These are phyloP conservation scores for Alectura lathami DNA, from an alignment of 2,113 vertebrate species.

Conservation along the genomic window DNA sequence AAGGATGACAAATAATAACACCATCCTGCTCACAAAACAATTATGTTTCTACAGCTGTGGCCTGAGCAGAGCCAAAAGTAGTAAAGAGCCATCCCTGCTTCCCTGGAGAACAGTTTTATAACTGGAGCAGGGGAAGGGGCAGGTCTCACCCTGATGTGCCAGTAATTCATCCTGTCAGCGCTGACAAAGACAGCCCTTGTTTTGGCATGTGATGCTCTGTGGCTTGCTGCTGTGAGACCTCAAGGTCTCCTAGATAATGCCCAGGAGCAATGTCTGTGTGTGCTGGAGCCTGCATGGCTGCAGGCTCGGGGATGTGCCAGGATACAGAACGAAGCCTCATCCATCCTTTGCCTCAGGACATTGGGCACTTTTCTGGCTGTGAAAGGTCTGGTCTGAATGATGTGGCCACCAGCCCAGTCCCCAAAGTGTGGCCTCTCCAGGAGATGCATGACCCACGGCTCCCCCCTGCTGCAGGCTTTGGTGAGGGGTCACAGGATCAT, in stretches of 20 bases:
- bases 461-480: neutral
- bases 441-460: neutral
- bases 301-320: neutral
- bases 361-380: neutral
- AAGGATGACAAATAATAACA: constrained; percentile 23
- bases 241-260: neutral
- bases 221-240: neutral
- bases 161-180: neutral
- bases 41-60: constrained; percentile 52
- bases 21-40: constrained; percentile 16
- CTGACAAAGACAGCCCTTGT: neutral
- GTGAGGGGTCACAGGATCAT: no score
- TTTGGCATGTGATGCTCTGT: neutral
- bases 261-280: fast-evolving
- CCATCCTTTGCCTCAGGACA: fast-evolving
- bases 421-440: neutral
- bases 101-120: constrained; percentile 3
- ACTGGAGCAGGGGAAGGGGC: neutral
- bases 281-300: neutral
- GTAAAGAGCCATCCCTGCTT: neutral
- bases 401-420: neutral
- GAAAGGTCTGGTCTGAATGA: neutral
- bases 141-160: neutral
- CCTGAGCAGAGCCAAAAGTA: constrained; percentile 28
- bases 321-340: fast-evolving